Base-by-base conservation (phyloP, 2,113 vertebrate genomes). In the Leptobrachium leishanense region DNA sequence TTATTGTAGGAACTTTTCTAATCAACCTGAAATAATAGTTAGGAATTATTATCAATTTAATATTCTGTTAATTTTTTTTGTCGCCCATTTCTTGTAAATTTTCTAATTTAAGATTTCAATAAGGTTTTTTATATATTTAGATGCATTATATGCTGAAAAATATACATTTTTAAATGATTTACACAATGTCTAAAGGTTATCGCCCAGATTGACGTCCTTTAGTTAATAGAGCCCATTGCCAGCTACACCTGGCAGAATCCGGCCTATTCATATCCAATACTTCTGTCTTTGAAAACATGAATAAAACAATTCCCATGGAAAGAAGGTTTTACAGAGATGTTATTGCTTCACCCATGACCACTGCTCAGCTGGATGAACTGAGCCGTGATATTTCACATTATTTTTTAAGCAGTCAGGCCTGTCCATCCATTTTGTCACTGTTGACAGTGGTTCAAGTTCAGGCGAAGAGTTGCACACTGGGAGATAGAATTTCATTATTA, bases 281-380 rank as follows among this genome's bases (percentile, higher is more conserved):
- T 5, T 64, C 20, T 64, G 62, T 1, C 62, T 64, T 31, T 39
- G 13, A 64, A 50, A 64, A 31, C 2, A 11, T 6, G 66, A 68
- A 43, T 68, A 68, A 43, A 68, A 11, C 10, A 15, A 43, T 43
- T 68, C 42, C 67, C 42, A 11, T 68, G 42, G 15, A 68, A 68
- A 68, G 20, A 31, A 42, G 10, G 42, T 68, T 50, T 68, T 43
- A n/a, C 67, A 11, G 41, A 68, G 41, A 68, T 40, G 31, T 42
- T 3, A 68, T 40, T 42, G 13, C 40, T 43, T 43, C 66, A 68
- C 66, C 40, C 66, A 42, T 68, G 66, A 68, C 40, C 64, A 66
- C 13, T 43, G 6, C 66, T 43, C 66, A 68, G 66, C 66, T 68
- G 66, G 66, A 43, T 68, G 66, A 68, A 68, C 66, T 43, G 41